Percentiles rank a stretch among this genome's conserved stretches.
Conservation (phyloP, 2,113 vertebrate genomes). For the Pseudopodoces humilis region DNA sequence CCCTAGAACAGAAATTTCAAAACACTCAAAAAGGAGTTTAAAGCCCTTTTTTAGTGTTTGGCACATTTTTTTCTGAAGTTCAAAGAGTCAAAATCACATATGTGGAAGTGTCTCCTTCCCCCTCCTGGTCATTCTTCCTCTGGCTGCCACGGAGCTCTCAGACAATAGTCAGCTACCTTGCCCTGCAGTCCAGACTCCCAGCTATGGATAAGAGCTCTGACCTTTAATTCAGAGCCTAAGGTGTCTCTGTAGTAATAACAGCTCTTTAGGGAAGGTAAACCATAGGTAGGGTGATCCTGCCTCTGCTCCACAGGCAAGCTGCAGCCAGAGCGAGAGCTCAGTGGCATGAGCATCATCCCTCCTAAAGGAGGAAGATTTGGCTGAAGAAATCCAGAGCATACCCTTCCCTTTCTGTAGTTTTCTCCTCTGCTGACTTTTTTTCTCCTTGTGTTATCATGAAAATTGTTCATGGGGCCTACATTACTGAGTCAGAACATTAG, state of each 20-base stretch:
- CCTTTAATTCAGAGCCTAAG: neutral
- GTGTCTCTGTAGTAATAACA: neutral
- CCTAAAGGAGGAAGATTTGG: neutral
- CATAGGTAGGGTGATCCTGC: neutral
- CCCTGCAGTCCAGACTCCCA: neutral
- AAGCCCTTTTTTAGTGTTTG: neutral
- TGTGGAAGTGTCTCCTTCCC: rapidly evolving
- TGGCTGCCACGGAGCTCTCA: neutral
- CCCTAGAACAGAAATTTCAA: neutral
- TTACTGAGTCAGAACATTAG: neutral
- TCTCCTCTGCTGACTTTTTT: neutral
- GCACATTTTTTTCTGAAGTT: neutral
- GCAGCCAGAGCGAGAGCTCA: neutral
- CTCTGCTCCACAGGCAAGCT: neutral
- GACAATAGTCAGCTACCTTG: neutral
- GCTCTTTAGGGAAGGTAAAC: neutral
- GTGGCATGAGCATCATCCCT: neutral
- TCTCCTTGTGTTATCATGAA: neutral
- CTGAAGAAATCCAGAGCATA: neutral
- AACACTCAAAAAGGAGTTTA: neutral
- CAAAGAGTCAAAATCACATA: neutral
- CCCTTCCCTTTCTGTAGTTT: neutral
- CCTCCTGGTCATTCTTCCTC: neutral
- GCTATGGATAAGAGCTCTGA: neutral
- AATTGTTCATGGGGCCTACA: neutral